Evolutionary conservation across 2,797 vertebrate species (phyloP).

Genomic region (Picus viridis): DNA sequence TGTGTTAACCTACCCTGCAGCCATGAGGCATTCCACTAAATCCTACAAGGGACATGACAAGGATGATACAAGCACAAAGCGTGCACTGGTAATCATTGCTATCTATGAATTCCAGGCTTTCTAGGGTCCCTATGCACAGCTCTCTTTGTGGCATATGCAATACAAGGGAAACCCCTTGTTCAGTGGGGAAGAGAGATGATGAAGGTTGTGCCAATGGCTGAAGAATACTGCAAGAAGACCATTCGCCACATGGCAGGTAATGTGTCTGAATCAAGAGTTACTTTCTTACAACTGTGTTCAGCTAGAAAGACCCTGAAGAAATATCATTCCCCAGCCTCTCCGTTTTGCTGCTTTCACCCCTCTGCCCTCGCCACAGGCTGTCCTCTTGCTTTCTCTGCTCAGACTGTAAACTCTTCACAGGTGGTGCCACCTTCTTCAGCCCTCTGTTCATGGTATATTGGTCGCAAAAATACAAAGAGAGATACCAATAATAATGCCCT

Average conservation of each 20-base stretch:
- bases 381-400: not conserved
- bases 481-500: not conserved
- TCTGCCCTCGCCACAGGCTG: not conserved
- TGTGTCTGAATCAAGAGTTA: not conserved
- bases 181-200: conserved; percentile 95
- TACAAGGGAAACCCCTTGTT: conserved; percentile 89
- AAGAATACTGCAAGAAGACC: conserved; percentile 94
- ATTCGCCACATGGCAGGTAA: conserved; percentile 96
- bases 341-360: not conserved
- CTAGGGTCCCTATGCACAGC: conserved; percentile 94
- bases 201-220: conserved; percentile 87
- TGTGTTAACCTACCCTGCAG: not conserved
- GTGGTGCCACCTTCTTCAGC: not conserved
- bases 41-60: not conserved
- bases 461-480: not conserved
- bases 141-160: conserved; percentile 90
- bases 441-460: not conserved
- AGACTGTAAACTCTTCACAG: not conserved
- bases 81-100: not conserved
- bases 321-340: not conserved
- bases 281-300: not conserved
- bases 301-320: not conserved
- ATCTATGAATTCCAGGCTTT: conserved; percentile 84
- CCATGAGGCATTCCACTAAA: not conserved
- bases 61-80: not conserved